These are phyloP conservation scores for Epiblema foenella DNA, from an alignment of 2,888 invertebrate genomes.

Conservation along the genomic window DNA sequence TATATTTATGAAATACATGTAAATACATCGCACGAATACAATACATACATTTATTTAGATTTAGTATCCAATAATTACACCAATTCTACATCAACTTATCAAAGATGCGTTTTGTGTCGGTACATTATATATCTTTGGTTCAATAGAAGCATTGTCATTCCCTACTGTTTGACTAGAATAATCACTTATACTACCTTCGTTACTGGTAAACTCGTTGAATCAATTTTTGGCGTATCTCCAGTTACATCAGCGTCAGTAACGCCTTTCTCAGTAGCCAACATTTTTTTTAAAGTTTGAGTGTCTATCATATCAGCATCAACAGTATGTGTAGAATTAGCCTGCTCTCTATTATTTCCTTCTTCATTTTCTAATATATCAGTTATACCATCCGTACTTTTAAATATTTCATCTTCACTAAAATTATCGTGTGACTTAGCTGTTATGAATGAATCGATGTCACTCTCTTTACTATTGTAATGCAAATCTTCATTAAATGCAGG, in stretches of 20 bases:
- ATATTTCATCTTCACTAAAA: conserved; percentile 30
- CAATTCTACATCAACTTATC: conserved; percentile 14
- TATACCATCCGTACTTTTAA: conserved; percentile 7
- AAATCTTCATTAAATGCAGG: conserved; percentile 20
- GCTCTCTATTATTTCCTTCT: not conserved
- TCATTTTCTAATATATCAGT: conserved; percentile 6
- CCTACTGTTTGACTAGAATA: conserved; percentile 2
- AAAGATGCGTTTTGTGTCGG: conserved; percentile 32
- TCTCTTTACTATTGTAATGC: conserved; percentile 29
- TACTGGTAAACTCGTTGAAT: not conserved
- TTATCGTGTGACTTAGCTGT: conserved; percentile 36
- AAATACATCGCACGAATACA: not conserved
- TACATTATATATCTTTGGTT: conserved; percentile 28
- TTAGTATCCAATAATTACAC: not conserved
- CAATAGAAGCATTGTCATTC: not conserved
- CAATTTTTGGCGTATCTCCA: not conserved
- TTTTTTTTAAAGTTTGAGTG: not conserved
- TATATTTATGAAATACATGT: not conserved
- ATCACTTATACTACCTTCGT: not conserved
- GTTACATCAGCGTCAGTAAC: not conserved
- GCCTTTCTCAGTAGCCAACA: not conserved
- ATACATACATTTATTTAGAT: not conserved
- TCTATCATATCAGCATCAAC: not conserved
- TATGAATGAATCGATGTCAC: conserved; percentile 32
- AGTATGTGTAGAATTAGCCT: not conserved